Evolutionary conservation across 2,113 vertebrate species (phyloP).

Genomic region (Mormyrus iriodes): DNA sequence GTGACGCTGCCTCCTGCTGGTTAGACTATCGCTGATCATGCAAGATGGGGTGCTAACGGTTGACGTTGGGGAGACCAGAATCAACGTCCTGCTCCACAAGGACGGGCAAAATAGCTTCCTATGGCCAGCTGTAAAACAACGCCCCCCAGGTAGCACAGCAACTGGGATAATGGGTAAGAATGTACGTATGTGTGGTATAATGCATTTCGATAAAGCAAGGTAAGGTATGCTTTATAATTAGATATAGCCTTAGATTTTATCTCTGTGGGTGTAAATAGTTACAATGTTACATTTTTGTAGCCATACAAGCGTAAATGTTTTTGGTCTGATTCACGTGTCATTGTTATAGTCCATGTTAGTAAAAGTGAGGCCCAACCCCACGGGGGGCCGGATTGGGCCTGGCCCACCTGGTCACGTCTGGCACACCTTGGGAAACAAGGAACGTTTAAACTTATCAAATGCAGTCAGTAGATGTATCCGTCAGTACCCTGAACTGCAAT

Average conservation of each 20-base stretch:
- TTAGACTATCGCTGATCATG: conserved; percentile 38
- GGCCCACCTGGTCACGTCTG: background rate
- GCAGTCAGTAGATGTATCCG: background rate
- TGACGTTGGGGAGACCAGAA: conserved; percentile 25
- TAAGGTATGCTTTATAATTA: background rate
- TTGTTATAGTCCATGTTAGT: background rate
- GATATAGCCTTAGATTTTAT: background rate
- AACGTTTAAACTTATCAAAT: too few species aligned
- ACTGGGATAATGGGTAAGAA: conserved; percentile 46
- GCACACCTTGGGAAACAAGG: background rate
- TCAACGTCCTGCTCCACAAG: conserved; percentile 45
- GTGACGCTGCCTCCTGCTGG: background rate
- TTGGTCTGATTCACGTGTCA: background rate
- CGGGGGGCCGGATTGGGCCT: background rate
- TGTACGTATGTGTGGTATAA: background rate
- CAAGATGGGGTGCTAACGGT: conserved; percentile 42
- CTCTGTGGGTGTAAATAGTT: background rate
- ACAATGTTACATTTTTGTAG: background rate
- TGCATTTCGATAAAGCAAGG: background rate
- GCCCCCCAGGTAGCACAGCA: conserved; percentile 2
- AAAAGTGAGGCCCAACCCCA: too few species aligned
- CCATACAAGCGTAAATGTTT: background rate
- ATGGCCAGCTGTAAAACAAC: conserved; percentile 50
- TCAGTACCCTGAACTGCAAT: background rate
- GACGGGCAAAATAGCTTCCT: conserved; percentile 26